These are phyloP conservation scores for Chloromyia formosa DNA, from an alignment of 2,888 invertebrate species.

Conservation along the genomic window DNA sequence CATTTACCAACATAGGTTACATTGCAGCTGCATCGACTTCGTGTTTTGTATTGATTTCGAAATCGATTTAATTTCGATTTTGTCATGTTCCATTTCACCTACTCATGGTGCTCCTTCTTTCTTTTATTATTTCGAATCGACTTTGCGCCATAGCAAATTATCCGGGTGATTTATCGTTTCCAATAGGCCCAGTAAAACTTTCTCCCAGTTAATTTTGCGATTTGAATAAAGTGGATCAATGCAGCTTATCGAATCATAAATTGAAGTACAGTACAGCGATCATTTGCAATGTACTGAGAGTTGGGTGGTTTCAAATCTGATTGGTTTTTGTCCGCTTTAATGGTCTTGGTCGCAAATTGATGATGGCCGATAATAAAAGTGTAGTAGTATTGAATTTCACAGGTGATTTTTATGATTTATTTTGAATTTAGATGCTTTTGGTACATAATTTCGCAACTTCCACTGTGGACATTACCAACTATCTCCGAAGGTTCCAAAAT, in stretches of 20 bases:
- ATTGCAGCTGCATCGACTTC: background rate
- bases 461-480: no score
- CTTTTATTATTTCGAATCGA: background rate
- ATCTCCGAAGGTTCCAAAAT: no score
- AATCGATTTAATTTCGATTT: slow-evolving; percentile 1
- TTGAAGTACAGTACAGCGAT: background rate
- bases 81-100: background rate
- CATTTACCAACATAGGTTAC: no score
- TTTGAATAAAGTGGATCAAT: slow-evolving; percentile 16
- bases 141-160: background rate
- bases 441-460: no score
- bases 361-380: no score
- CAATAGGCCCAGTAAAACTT: slow-evolving; percentile 2
- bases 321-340: no score
- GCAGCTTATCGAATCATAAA: background rate
- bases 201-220: slow-evolving; percentile 6
- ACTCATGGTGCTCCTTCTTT: background rate
- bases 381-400: no score
- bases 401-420: no score
- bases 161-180: slow-evolving; percentile 1
- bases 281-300: background rate
- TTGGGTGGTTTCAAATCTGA: no score
- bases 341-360: no score
- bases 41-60: background rate
- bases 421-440: no score